Base-by-base conservation (phyloP, 1,140 invertebrate species). In the Bombus ignitus region DNA sequence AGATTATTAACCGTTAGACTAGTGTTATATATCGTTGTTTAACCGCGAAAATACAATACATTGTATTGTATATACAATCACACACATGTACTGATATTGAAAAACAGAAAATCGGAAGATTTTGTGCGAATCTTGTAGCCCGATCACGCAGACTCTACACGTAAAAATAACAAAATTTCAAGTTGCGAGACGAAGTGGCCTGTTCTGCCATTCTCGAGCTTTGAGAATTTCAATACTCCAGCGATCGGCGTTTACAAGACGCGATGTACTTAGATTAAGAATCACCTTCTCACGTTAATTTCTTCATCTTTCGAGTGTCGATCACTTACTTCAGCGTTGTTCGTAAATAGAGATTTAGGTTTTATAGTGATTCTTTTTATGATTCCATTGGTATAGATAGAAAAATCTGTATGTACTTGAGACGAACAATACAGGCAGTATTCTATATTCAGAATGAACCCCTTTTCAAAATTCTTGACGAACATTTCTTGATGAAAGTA, bases 231-330 rank as follows among this genome's bases (percentile, higher is more conserved):
- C 35, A 78, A 78, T 71, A 78, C 74, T 70, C 82, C 42, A 25
- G 75, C 47, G 44, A 25, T 76, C 72, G n/a, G 59, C 42, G 62
- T 28, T 37, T 15, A 76, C 35, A 28, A 62, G 32, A 81, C 42
- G 37, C 80, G 18, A 78, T 59, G 83, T 84, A 79, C 83, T 83
- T 83, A 83, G 82, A 79, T 79, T 79, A 71, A 79, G 65, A 70
- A 68, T 53, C 47, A 68, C 32, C 39, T n/a, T 71, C 22, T 44
- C 37, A 42, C 66, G 53, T 66, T 35, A 22, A 83, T 22, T 37
- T 53, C 73, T 57, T 18, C 44, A 6, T 32, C 42, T 15, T 13
- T 77, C 42, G 12, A 44, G 44, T 25, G 18, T 44, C 22, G 1
- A 1, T 42, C 22, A 10, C 2, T 73, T 47, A 10, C n/a, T n/a